phyloP scores from a whole-genome alignment of 2,113 vertebrate species.

The Alces alces region DNA sequence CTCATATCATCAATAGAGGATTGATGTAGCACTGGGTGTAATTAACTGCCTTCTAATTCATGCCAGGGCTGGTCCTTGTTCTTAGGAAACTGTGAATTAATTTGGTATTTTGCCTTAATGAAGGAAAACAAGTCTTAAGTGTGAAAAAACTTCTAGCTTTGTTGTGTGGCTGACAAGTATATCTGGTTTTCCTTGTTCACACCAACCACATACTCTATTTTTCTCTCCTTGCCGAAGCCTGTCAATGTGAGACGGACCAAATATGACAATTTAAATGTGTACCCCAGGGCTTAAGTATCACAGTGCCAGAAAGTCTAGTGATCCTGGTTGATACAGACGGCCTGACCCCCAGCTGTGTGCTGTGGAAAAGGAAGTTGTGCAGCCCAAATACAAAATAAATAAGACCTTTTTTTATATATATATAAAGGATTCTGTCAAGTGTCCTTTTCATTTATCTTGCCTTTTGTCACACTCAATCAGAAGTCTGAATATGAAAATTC shows the following conservation, averaged over 20 bases:
- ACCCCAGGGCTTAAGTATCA: constrained; percentile 70
- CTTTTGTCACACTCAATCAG: constrained; percentile 49
- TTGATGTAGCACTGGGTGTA: constrained; percentile 79
- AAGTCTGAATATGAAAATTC: constrained; percentile 57
- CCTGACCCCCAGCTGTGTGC: constrained; percentile 62
- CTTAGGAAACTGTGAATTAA: constrained; percentile 67
- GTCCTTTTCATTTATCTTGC: constrained; percentile 61
- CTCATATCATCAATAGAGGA: constrained; percentile 60
- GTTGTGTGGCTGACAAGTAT: constrained; percentile 64
- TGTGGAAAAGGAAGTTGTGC: constrained; percentile 60
- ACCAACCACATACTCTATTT: constrained; percentile 68
- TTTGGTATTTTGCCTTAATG: constrained; percentile 75
- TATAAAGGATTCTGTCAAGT: constrained; percentile 66
- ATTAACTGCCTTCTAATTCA: constrained; percentile 85
- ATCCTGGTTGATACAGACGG: constrained; percentile 60
- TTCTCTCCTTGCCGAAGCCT: constrained; percentile 72
- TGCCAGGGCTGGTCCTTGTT: constrained; percentile 65
- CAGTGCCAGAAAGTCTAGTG: constrained; percentile 69
- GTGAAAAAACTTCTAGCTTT: constrained; percentile 70
- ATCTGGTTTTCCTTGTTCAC: constrained; percentile 66
- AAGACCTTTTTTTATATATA: constrained; percentile 46
- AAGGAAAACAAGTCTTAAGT: constrained; percentile 74
- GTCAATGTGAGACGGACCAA: constrained; percentile 72
- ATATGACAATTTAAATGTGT: constrained; percentile 77
- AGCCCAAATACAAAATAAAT: constrained; percentile 68